Evolutionary conservation across 2,797 vertebrate genomes (phyloP).

Genomic region (Enteromius paludinosus): DNA sequence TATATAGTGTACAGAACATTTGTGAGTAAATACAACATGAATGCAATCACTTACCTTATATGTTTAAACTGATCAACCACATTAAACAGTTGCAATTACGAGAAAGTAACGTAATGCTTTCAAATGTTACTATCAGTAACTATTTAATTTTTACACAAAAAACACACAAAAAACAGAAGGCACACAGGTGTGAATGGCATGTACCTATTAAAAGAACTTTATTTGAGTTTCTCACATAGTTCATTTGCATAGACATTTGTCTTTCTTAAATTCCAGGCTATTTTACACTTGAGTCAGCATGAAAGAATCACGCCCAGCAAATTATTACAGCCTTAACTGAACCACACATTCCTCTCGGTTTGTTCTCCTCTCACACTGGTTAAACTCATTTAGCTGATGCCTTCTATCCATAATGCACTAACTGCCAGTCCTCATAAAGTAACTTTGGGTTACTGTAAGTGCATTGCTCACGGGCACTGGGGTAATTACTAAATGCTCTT

Average conservation of each 20-base stretch:
- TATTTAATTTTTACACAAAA: too few species aligned
- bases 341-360: neutral
- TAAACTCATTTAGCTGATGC: neutral
- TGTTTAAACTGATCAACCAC: neutral
- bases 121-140: neutral
- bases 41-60: neutral
- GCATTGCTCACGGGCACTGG: neutral
- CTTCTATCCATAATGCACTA: neutral
- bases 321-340: too few species aligned
- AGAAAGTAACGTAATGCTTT: neutral
- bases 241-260: slow-evolving; percentile 10
- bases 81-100: neutral
- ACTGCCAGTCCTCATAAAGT: neutral
- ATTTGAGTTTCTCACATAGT: slow-evolving; percentile 29
- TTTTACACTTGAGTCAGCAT: slow-evolving; percentile 17
- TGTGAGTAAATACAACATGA: neutral
- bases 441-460: neutral
- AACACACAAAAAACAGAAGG: neutral
- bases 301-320: neutral
- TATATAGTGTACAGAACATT: neutral
- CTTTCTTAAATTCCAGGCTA: slow-evolving; percentile 1
- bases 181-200: neutral
- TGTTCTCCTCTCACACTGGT: neutral
- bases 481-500: neutral
- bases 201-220: slow-evolving; percentile 33